A percentile compares a stretch with the other conserved stretches of the same genome.
Evolutionary conservation across 1,140 invertebrate genomes (phyloP).

Genomic region (Trachymyrmex cornetzi): DNA sequence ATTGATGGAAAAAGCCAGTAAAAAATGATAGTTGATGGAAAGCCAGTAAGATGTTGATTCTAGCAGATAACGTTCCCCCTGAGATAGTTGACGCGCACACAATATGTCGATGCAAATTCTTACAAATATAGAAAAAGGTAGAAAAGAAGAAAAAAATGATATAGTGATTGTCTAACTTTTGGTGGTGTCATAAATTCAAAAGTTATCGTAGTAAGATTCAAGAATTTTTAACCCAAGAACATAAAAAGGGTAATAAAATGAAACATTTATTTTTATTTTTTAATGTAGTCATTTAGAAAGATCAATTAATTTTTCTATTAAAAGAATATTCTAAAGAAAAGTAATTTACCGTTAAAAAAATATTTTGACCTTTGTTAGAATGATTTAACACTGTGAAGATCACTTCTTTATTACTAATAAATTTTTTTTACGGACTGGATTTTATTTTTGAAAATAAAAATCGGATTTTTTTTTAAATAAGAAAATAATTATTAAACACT

Average conservation of each 20-base stretch:
- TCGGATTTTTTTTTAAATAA: neutral
- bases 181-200: neutral
- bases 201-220: neutral
- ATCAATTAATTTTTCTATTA: neutral
- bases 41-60: neutral
- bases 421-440: neutral
- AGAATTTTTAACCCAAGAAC: neutral
- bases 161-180: neutral
- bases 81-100: neutral
- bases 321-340: too few relatives aligned
- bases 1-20: neutral
- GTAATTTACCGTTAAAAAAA: neutral
- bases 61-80: neutral
- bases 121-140: neutral
- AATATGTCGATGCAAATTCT: neutral
- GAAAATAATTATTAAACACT: neutral
- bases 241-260: neutral
- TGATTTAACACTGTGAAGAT: neutral
- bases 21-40: slow-evolving; percentile 1
- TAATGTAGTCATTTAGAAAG: neutral
- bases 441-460: neutral
- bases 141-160: neutral
- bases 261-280: slow-evolving; percentile 11
- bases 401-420: neutral
- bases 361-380: neutral